Evolutionary conservation across 2,888 invertebrate species (phyloP), one percentile per base, ranked within the genome.

Genomic region (Flexamia atlantica): DNA sequence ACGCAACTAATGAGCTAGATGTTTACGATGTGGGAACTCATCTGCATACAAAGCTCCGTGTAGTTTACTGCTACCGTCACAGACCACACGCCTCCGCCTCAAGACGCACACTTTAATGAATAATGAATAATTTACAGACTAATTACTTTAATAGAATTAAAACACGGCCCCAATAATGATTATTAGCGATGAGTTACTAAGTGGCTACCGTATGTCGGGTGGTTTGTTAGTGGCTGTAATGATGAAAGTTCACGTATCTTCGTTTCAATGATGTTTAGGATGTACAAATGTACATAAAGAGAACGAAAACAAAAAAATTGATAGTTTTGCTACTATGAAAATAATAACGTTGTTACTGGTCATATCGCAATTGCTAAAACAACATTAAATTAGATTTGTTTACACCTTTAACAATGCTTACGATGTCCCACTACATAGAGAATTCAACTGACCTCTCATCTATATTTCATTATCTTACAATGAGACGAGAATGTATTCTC

Each of bases 21-120:
- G 9, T 76, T 46, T 76, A 76, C 46, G 74, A 76, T 40, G 40
- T 46, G 74, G 7, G 36, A 76, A 28, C 50, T 46, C 50, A 76
- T 76, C 40, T 25, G 23, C 74, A 76, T 76, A 76, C 74, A 76
- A 76, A 76, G 46, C 46, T 28, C 74, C 46, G 74, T n/a, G 36
- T 46, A 72, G 57, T 57, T 57, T 57, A 57, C 12, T 36, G 50
- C 50, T n/a, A 50, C 23, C 9, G 57, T 50, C 4, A 50, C 46
- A 17, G 14, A 23, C 53, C 5, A 53, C 53, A 2, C 53, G 53
- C 53, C 20, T 3, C 53, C 53, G 23, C 53, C 53, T 4, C 46
- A n/a, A 23, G 23, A 23, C 25, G 64, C 10, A 2, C 64, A 5
- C 3, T 1, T 5, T 5, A 30, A 64, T 30, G n/a, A 28, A 12